A percentile compares a stretch with the other conserved stretches of the same genome.
Conservation (phyloP, 2,113 vertebrate genomes). For the Corythornis vintsioides region DNA sequence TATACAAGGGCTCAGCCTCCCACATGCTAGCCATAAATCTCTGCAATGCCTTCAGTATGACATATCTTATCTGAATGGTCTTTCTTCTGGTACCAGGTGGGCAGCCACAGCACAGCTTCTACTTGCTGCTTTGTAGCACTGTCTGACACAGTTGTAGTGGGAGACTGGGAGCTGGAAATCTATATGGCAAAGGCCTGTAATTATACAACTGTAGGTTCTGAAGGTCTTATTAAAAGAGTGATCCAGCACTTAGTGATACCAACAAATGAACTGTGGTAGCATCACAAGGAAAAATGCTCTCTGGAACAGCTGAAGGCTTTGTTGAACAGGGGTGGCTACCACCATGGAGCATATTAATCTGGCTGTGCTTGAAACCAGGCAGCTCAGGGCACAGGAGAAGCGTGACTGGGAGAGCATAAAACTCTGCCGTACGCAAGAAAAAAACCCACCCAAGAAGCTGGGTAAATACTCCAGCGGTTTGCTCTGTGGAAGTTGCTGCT, state of each 20-base stretch:
- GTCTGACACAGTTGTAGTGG: not conserved
- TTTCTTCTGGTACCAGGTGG: not conserved
- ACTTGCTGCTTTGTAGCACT: not conserved
- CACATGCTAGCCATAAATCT: not conserved
- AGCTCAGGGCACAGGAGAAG: not conserved
- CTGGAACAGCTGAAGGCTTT: not conserved
- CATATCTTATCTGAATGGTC: not conserved
- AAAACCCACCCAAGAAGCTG: not conserved
- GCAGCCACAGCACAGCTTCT: not conserved
- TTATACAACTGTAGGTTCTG: not conserved
- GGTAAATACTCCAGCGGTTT: rapidly evolving
- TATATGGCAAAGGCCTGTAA: rapidly evolving
- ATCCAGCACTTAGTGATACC: not conserved
- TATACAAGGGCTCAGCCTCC: not conserved
- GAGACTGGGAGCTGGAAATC: not conserved
- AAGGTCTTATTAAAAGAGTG: not conserved
- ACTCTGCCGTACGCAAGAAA: not conserved
- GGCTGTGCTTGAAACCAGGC: not conserved
- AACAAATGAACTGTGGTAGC: not conserved
- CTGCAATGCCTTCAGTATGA: not conserved
- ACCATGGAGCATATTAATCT: not conserved
- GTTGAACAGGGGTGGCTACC: not conserved
- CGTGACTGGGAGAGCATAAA: not conserved
- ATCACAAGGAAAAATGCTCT: not conserved
- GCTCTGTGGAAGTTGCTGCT: not conserved